Base-by-base conservation (phyloP, 2,888 invertebrate species). In the Gymnosoma rotundatum region DNA sequence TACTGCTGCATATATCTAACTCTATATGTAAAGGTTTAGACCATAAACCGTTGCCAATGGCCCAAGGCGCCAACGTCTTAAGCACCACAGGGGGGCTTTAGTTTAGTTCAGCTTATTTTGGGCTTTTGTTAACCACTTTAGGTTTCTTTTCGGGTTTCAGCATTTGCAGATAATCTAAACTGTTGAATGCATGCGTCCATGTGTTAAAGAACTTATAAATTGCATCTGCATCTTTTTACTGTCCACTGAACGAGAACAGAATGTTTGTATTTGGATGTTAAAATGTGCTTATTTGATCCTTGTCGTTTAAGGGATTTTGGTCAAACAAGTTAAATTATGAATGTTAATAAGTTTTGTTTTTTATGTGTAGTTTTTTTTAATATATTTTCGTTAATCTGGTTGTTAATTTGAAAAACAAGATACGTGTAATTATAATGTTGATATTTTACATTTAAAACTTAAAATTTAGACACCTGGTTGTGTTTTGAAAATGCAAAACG, bases 1-100 rank as follows among this genome's bases (percentile, higher is more conserved):
- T 50, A 38, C 50, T 21, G 21, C 18, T 58, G 45, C 56, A 50
- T 8, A 48, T 21, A 48, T 25, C 20, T 45, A 54, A 61, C 7
- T 66, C 63, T 69, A 84, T 84, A 81, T 82, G 74, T 84, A 78
- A 74, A 82, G 64, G 70, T 78, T 82, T 66, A 82, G 70, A 63
- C 80, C 83, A 81, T 83, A 76, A 73, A 42, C 78, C 78, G 78
- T 76, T 82, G 82, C 83, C 81, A 82, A 75, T 83, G 69, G 87
- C 86, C 86, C 78, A 88, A 88, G 90, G 90, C 90, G 90, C 90
- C 90, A 90, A 90, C 90, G 89, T 90, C 89, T 90, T 86, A 75
- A 80, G 64, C 89, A 88, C 88, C 89, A 79, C 88, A 88, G 90
- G 90, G 90, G 89, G 89, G 73, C 86, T 85, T 58, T 81, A 82